Percentiles rank a stretch among this genome's conserved stretches.
Conservation (phyloP, 1,140 invertebrate genomes). For the Homalodisca vitripennis region DNA sequence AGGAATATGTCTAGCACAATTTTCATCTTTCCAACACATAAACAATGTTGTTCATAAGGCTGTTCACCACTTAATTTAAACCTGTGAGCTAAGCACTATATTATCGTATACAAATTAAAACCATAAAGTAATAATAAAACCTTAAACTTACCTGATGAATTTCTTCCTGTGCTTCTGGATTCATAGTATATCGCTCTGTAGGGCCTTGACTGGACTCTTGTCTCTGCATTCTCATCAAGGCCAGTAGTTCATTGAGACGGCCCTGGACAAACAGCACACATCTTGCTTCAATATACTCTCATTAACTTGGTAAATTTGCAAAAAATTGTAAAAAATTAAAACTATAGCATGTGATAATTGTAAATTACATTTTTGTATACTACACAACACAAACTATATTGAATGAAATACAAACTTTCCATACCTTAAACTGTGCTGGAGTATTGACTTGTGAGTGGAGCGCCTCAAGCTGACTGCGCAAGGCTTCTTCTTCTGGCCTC, state of each 20-base stretch:
- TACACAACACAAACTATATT: neutral
- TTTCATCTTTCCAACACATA: no score
- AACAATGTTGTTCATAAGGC: no score
- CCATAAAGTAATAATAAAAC: no score
- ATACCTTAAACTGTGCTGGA: slow-evolving; percentile 88
- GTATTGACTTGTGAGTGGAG: slow-evolving; percentile 83
- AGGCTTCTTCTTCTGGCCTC: slow-evolving; percentile 84
- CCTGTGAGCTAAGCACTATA: no score
- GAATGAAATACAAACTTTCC: slow-evolving; percentile 28
- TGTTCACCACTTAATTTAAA: no score
- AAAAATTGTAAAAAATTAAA: neutral
- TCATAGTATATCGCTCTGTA: slow-evolving; percentile 57
- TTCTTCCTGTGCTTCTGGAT: slow-evolving; percentile 60
- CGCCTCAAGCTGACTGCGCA: slow-evolving; percentile 79
- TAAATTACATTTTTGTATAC: neutral
- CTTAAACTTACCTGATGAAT: slow-evolving; percentile 60
- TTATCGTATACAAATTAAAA: no score
- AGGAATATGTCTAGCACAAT: no score
- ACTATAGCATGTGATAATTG: no score
- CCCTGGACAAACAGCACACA: no score
- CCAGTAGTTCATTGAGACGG: slow-evolving; percentile 85
- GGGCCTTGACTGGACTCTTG: slow-evolving; percentile 52
- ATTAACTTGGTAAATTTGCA: neutral
- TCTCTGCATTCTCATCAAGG: slow-evolving; percentile 79
- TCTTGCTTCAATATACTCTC: neutral